Percentiles rank a stretch among this genome's conserved stretches.
Conservation (phyloP, 2,888 invertebrate genomes). For the Lasioglossum calceatum region DNA sequence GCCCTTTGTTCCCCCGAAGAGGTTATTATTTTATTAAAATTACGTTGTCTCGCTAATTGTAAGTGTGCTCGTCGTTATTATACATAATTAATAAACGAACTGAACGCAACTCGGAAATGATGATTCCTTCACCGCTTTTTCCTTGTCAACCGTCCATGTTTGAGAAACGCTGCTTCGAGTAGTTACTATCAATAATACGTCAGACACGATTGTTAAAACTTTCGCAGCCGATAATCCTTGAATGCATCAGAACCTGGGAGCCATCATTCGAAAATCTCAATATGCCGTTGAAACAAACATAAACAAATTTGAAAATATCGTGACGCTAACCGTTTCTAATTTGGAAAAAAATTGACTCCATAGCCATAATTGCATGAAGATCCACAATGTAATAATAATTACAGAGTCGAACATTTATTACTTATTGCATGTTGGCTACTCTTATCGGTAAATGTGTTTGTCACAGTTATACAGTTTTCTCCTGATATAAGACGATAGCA, state of each 20-base stretch:
- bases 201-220: neutral
- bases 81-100: conserved; percentile 3
- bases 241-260: neutral
- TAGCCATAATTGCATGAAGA: too few relatives aligned
- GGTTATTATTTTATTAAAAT: conserved; percentile 10
- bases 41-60: conserved; percentile 9
- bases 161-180: conserved; percentile 51
- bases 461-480: neutral
- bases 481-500: too few relatives aligned
- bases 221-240: neutral
- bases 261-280: neutral
- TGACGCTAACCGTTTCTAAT: neutral
- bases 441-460: neutral
- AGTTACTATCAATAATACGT: conserved; percentile 5
- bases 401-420: neutral
- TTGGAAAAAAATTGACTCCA: neutral
- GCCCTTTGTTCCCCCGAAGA: neutral
- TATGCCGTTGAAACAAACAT: neutral
- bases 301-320: neutral
- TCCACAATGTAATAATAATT: neutral
- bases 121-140: neutral
- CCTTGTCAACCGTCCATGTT: neutral
- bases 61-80: conserved; percentile 8
- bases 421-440: neutral
- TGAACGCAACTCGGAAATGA: conserved; percentile 8